These are phyloP conservation scores for Bucco capensis DNA, from an alignment of 2,113 vertebrate genomes.

Conservation along the genomic window DNA sequence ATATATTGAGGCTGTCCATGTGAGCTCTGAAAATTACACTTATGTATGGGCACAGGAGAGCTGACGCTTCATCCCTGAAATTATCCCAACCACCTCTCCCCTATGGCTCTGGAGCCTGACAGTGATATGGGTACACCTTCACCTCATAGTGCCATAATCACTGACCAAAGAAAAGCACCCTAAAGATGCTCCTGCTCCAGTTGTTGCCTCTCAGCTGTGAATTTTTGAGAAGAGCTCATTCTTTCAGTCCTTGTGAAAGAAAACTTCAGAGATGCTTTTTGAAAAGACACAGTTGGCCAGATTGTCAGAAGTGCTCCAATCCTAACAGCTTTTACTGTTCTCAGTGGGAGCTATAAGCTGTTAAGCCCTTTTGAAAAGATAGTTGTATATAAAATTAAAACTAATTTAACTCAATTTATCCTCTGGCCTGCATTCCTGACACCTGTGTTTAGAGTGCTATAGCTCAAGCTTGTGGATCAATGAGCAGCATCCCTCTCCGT, in stretches of 20 bases:
- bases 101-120: background rate
- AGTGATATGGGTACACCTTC: background rate
- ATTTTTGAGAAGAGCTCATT: background rate
- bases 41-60: background rate
- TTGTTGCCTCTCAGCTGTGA: background rate
- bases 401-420: background rate
- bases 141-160: background rate
- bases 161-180: background rate
- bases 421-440: background rate
- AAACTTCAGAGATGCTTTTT: background rate
- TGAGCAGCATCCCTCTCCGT: background rate
- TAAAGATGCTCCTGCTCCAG: background rate
- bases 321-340: background rate
- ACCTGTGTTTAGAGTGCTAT: background rate
- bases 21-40: background rate
- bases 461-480: background rate
- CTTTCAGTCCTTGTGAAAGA: background rate
- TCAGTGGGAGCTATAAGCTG: background rate
- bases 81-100: background rate
- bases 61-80: background rate
- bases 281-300: background rate
- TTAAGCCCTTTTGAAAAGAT: background rate
- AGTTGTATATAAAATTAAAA: background rate
- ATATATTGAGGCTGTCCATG: no score
- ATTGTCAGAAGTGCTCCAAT: background rate